phyloP scores from a whole-genome alignment of 2,113 vertebrate genomes.

The Lagenorhynchus albirostris region DNA sequence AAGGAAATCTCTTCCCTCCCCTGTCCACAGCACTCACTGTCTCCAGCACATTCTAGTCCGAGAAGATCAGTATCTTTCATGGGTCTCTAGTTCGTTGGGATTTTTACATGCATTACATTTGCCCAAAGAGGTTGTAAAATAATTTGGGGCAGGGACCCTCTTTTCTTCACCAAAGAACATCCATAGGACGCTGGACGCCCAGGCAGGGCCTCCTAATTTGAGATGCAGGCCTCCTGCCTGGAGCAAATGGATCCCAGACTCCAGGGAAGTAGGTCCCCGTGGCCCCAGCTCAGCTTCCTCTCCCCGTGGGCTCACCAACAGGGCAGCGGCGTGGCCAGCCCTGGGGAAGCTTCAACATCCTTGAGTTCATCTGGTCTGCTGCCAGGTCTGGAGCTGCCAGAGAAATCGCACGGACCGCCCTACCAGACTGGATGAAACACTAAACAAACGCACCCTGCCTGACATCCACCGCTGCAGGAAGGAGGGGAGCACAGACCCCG shows the following conservation, averaged over 20 bases:
- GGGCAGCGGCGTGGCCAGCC: not conserved
- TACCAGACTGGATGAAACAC: not conserved
- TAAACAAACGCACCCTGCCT: not conserved
- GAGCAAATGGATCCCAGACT: not conserved
- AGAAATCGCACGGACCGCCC: not conserved
- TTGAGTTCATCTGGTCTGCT: not conserved
- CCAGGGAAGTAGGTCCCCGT: fast-evolving
- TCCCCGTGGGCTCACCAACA: fast-evolving
- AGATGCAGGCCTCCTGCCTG: not conserved
- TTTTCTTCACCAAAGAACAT: not conserved
- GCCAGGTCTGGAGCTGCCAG: not conserved
- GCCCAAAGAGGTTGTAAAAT: not conserved
- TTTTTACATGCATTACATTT: not conserved
- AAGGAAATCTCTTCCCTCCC: not conserved
- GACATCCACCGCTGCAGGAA: not conserved
- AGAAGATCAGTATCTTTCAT: not conserved
- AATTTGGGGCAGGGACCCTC: not conserved
- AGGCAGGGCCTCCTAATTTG: not conserved
- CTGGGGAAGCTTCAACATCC: not conserved
- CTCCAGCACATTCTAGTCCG: not conserved
- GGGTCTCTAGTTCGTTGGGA: not conserved
- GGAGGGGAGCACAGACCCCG: not conserved
- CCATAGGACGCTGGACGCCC: not conserved
- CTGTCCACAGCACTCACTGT: not conserved
- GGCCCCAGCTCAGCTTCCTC: not conserved